A percentile compares a stretch with the other conserved stretches of the same genome.
These are phyloP conservation scores for Aelia acuminata DNA, from an alignment of 2,888 invertebrate species.

Conservation along the genomic window DNA sequence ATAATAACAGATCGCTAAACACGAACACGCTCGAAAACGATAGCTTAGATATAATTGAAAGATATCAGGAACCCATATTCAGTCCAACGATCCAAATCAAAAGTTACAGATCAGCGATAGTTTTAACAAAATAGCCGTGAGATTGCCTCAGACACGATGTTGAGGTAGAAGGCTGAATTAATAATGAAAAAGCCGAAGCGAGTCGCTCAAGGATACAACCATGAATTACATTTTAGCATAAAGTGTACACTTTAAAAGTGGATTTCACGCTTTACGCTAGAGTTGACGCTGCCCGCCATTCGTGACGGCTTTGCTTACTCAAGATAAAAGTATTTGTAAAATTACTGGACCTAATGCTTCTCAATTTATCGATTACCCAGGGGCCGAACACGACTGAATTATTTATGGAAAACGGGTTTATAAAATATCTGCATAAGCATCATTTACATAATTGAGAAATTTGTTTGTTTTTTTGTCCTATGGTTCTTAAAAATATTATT, in stretches of 20 bases:
- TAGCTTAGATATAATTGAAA: background rate
- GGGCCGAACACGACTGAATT: background rate
- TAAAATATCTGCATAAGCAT: slow-evolving; percentile 21
- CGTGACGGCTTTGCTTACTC: background rate
- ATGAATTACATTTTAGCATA: slow-evolving; percentile 47
- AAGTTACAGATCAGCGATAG: slow-evolving; percentile 6
- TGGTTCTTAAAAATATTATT: background rate
- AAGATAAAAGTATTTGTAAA: slow-evolving; percentile 32
- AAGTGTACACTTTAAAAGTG: slow-evolving; percentile 31
- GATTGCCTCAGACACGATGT: background rate
- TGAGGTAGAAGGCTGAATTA: background rate
- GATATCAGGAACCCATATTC: slow-evolving; percentile 9
- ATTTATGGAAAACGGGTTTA: background rate
- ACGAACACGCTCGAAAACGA: background rate
- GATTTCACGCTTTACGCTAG: background rate
- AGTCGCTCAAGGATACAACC: slow-evolving; percentile 32
- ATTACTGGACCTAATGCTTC: slow-evolving; percentile 11
- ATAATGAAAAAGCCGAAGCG: slow-evolving; percentile 22
- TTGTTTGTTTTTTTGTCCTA: background rate
- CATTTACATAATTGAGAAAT: slow-evolving; percentile 12
- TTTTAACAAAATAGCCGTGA: background rate
- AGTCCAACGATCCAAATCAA: background rate
- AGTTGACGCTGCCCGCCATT: background rate
- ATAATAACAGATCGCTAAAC: slow-evolving; percentile 5
- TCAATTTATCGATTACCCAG: background rate